Conservation (phyloP, 23 tunicate species). For the Ascidia mentula region DNA sequence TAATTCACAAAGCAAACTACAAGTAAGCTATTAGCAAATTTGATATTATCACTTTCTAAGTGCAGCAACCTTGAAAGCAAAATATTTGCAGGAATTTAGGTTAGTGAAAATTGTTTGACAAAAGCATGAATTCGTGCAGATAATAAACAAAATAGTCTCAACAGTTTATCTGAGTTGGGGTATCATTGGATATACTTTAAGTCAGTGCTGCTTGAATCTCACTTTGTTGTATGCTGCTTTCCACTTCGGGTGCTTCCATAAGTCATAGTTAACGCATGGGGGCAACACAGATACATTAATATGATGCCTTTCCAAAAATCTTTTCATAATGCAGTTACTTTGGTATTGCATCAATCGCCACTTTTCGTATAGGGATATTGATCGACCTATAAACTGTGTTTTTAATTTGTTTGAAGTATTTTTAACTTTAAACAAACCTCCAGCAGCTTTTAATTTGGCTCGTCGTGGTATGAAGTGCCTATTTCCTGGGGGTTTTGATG, state of each 20-base stretch:
- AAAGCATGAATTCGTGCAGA: no score
- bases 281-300: slow-evolving; percentile 97
- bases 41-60: no score
- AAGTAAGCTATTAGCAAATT: no score
- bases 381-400: slow-evolving; percentile 72
- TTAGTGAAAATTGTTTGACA: background rate
- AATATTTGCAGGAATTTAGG: no score
- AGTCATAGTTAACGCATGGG: slow-evolving; percentile 93
- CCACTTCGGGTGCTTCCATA: slow-evolving; percentile 97
- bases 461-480: slow-evolving; percentile 92
- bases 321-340: slow-evolving; percentile 97
- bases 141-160: no score
- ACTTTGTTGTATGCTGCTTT: slow-evolving; percentile 86
- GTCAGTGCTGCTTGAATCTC: no score
- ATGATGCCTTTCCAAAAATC: slow-evolving; percentile 78
- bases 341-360: slow-evolving; percentile 99
- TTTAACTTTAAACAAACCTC: slow-evolving; percentile 44
- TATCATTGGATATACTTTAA: no score
- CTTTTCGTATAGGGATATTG: slow-evolving; percentile 97
- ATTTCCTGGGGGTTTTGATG: slow-evolving; percentile 77
- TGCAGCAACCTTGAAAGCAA: no score
- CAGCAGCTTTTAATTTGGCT: slow-evolving; percentile 86
- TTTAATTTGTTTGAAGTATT: no score
- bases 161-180: no score
- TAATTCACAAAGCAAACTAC: no score